Base-by-base conservation (phyloP, 2,888 invertebrate genomes). In the Drosophila siamana region DNA sequence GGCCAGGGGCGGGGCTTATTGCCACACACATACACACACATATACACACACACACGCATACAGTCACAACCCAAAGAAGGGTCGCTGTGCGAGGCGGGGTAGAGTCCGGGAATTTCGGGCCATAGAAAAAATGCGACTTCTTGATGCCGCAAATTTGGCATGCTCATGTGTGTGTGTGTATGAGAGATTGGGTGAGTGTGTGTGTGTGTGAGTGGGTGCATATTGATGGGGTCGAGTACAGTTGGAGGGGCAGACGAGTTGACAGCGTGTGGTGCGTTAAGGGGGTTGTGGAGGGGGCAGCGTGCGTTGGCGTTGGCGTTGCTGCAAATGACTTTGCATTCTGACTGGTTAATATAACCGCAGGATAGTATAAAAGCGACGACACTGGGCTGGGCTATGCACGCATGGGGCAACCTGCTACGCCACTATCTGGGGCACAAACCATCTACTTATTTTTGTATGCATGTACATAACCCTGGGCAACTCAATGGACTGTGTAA, bases 291-390 rank as follows among this genome's bases (percentile, higher is more conserved):
- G 9, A 47, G 56, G 69, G 63, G 40, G 70, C 56, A 62, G 61
- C 54, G 61, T 56, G 69, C 80, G 70, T 67, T 71, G 74, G 69
- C 80, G 70, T 67, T 71, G 74, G 40, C 63, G 57, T 52, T 64
- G 65, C 63, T 82, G 69, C 72, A 75, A 78, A 74, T 86, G 90
- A 90, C 91, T 90, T 91, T 90, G 88, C 81, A 78, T 86, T 87
- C 88, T 91, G 90, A 91, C 91, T 91, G 91, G 91, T 91, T 91
- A 91, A 91, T 91, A 90, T 90, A 90, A 91, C 91, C 91, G 82
- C 91, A 91, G 91, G 86, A 88, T 88, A 88, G 81, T 74, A 89
- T 78, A 79, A 80, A 67, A 79, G 47, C 69, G 70, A 47, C 76
- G 61, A 55, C 36, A 8, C 59, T 44, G 63, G 68, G 73, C 60